Percentiles rank a stretch among this genome's conserved stretches.
These are phyloP conservation scores for Cepphus grylle DNA, from an alignment of 2,113 vertebrate genomes.

Conservation along the genomic window DNA sequence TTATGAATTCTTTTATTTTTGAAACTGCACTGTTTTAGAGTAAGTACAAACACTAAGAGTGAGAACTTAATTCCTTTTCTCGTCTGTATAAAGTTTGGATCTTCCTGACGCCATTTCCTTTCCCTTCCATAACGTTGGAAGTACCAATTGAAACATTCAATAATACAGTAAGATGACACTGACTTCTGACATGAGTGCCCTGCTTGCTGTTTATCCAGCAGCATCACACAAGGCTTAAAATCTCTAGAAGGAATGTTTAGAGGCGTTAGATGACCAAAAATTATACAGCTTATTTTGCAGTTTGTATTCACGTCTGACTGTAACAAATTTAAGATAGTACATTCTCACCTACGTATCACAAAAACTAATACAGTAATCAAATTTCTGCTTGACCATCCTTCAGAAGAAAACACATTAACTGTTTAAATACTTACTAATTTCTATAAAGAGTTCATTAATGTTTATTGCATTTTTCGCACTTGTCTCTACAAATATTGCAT, in stretches of 20 bases:
- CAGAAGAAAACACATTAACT: not conserved
- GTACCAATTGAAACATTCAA: not conserved
- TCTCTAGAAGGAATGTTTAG: not conserved
- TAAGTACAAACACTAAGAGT: not conserved
- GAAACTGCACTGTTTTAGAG: not conserved
- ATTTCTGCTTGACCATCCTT: not conserved
- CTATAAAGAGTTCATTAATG: slow-evolving; percentile 98
- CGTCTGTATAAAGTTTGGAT: not conserved
- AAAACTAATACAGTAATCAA: not conserved
- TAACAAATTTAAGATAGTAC: not conserved
- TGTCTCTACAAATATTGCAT: slow-evolving; percentile 97
- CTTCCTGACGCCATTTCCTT: not conserved
- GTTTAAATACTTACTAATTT: slow-evolving; percentile 92
- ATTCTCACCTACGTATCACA: not conserved
- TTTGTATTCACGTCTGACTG: not conserved
- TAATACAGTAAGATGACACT: not conserved
- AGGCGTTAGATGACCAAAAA: not conserved
- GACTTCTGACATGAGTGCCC: not conserved
- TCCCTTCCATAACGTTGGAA: not conserved
- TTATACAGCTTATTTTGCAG: not conserved
- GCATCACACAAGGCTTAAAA: not conserved
- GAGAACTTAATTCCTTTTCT: not conserved
- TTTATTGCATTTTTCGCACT: slow-evolving; percentile 98
- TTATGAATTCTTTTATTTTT: not conserved
- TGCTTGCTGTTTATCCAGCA: not conserved